These are phyloP conservation scores for Coptodon bakossiorum DNA, from an alignment of 2,113 vertebrate genomes.

Conservation along the genomic window DNA sequence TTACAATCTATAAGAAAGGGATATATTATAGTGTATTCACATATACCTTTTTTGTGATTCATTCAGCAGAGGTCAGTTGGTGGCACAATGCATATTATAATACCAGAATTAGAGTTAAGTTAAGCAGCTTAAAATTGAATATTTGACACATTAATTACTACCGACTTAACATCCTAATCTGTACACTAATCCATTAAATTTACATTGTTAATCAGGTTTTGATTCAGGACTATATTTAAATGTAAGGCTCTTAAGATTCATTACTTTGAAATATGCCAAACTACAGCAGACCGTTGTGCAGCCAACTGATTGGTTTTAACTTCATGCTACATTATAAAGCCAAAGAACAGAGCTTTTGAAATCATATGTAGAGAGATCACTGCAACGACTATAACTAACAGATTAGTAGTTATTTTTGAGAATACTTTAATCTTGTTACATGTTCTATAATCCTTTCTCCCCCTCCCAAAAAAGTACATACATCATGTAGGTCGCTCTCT, in stretches of 20 bases:
- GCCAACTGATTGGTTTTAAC: neutral
- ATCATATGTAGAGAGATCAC: neutral
- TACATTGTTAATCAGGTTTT: neutral
- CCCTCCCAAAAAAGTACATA: neutral
- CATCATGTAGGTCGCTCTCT: neutral
- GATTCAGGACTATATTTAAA: neutral
- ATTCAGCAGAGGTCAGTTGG: conserved; percentile 1
- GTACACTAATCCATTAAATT: conserved; percentile 2
- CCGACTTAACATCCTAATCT: neutral
- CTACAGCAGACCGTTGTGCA: neutral
- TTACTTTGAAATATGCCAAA: neutral
- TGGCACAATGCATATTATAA: neutral
- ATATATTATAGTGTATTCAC: neutral
- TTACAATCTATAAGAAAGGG: neutral
- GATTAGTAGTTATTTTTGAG: conserved; percentile 38
- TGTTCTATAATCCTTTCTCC: conserved; percentile 2
- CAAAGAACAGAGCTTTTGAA: neutral
- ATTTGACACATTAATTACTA: neutral
- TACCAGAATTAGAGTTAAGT: neutral
- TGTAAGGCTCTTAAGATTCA: neutral
- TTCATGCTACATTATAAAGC: neutral
- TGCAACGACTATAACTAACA: conserved; percentile 27
- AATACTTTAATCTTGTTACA: conserved; percentile 40
- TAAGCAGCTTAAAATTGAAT: neutral
- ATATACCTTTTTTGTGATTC: neutral